Conservation (phyloP, 2,113 vertebrate species). For the Hippopotamus amphibius region DNA sequence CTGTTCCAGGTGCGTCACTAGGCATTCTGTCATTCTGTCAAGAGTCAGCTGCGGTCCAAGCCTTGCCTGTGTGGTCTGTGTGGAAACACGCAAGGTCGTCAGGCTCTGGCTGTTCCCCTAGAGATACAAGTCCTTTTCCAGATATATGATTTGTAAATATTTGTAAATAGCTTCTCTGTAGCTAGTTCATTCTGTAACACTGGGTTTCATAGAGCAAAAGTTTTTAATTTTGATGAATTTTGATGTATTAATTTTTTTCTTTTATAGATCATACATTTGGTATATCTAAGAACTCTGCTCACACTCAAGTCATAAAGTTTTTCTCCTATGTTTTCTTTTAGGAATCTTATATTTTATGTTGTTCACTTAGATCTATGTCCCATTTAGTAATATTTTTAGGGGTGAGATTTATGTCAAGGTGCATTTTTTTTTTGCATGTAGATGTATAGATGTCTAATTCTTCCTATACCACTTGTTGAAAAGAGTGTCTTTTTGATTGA, state of each 20-base stretch:
- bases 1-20: background rate
- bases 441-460: background rate
- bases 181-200: background rate
- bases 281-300: background rate
- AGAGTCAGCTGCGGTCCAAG: background rate
- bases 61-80: background rate
- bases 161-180: background rate
- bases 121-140: background rate
- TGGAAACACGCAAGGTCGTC: background rate
- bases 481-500: background rate
- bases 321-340: slow-evolving; percentile 2
- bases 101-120: background rate
- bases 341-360: background rate
- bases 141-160: slow-evolving; percentile 19
- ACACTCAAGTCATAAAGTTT: background rate
- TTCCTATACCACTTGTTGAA: background rate
- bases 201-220: background rate
- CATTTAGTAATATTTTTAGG: background rate
- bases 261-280: background rate
- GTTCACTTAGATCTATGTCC: slow-evolving; percentile 22
- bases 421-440: background rate
- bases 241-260: background rate
- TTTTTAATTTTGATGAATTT: slow-evolving; percentile 31
- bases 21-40: background rate
- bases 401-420: background rate